Base-by-base conservation (phyloP, 2,888 invertebrate genomes). In the Operophtera brumata region DNA sequence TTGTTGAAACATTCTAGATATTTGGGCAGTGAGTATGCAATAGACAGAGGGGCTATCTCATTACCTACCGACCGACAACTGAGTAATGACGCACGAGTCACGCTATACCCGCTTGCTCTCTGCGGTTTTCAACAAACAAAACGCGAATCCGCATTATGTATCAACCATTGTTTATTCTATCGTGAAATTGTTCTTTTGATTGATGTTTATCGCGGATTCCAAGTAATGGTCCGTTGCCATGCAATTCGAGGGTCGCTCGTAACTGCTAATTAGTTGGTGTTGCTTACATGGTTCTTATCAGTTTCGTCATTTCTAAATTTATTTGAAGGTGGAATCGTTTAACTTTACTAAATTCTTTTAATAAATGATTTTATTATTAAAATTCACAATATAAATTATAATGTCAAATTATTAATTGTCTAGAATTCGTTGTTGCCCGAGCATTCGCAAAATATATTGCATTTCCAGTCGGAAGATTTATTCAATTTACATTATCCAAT, bases 21-120 rank as follows among this genome's bases (percentile, higher is more conserved):
- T 57, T 49, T 40, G 41, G 41, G 30, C 44, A 37, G 43, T 41
- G 47, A 48, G 47, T 47, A 48, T 48, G 72, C 55, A 64, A 72
- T 59, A 66, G 62, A 65, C 73, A 72, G 74, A 72, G 73, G 53
- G 73, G 70, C 79, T 78, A 82, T 81, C 83, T 84, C 83, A 84
- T 84, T 84, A 84, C 80, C 75, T 74, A 62, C 73, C 73, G 72
- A 83, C 85, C 84, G n/a, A 69, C 84, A 80, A 69, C 69, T 78
- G 80, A 81, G 79, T 81, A 82, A 84, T 79, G 81, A 76, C 73
- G 72, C 67, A 64, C 65, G 65, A 73, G 77, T 78, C 78, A 80
- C 77, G 81, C 75, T 66, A 72, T 6, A 12, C 50, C 67, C 61
- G 64, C 69, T 60, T 62, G 68, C 70, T 73, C 77, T 75, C 72